Evolutionary conservation across 1,140 invertebrate species (phyloP), one percentile per base, ranked within the genome.

Genomic region (Lepidotrigona ventralis): DNA sequence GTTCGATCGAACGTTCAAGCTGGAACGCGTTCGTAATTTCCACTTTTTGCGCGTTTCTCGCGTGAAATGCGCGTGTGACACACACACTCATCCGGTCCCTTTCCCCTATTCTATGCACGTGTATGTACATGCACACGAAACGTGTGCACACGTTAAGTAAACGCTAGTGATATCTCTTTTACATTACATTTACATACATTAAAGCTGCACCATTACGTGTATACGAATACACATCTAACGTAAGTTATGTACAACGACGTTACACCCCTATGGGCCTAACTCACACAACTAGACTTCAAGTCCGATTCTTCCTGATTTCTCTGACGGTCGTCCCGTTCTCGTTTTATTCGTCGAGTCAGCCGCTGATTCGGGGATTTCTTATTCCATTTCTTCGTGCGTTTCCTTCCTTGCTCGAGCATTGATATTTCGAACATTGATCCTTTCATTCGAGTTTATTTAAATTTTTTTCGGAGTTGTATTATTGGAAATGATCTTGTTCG

Each of bases 101-200:
- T 66, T 29, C 46, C 17, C 5, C 46, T 33, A 6, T 56, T 64
- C 17, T 77, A 21, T 78, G 73, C 39, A 29, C n/a, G 72, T 74
- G 77, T 84, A 83, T 87, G 39, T 89, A 89, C 63, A 82, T 73
- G 66, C 84, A 82, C 76, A 86, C 66, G 85, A 78, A 88, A 86
- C 77, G 72, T 68, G 85, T 8, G 71, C 39, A 39, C 74, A 85
- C 68, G 72, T 83, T 68, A 69, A 86, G 68, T 88, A 90, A 88
- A 90, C 70, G 76, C 70, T 85, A 89, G 58, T 81, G 76, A 85
- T 85, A 85, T 78, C 64, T 69, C 79, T 88, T 86, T 85, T 89
- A 86, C 80, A 87, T 87, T 89, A 88, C 78, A 84, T 89, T 80
- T 88, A 86, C 83, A 86, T 85, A 86, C 81, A 79, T 89, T 86